These are phyloP conservation scores for Drosophila demipolita DNA, from an alignment of 2,888 invertebrate genomes.

Conservation along the genomic window DNA sequence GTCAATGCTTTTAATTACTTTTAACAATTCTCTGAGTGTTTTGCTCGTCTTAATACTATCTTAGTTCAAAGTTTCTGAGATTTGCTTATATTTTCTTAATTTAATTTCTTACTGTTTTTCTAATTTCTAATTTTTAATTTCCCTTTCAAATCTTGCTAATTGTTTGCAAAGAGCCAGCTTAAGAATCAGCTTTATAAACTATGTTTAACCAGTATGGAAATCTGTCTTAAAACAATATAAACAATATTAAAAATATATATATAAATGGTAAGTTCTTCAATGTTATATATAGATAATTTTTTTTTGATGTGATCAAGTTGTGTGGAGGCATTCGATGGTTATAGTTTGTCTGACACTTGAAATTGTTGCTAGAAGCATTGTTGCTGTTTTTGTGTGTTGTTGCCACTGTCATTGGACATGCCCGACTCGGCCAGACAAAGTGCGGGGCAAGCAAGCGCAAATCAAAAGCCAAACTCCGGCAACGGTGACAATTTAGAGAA, in stretches of 20 bases:
- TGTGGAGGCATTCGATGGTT: slow-evolving; percentile 18
- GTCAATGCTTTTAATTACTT: not conserved
- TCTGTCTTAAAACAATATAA: not conserved
- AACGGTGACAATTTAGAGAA: slow-evolving; percentile 74
- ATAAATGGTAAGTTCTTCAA: not conserved
- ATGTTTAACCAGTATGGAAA: not conserved
- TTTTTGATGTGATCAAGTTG: not conserved
- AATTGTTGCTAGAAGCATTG: not conserved
- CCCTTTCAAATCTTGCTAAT: too few relatives aligned
- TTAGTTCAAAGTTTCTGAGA: not conserved
- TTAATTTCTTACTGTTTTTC: too few relatives aligned
- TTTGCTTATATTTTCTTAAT: not conserved
- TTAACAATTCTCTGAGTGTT: not conserved
- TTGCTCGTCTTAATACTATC: not conserved
- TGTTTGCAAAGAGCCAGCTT: too few relatives aligned
- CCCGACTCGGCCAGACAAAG: slow-evolving; percentile 1
- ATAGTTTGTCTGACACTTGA: slow-evolving; percentile 24
- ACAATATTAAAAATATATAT: too few relatives aligned
- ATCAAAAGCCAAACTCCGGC: slow-evolving; percentile 47
- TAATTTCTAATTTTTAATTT: too few relatives aligned
- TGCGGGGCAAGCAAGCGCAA: slow-evolving; percentile 28
- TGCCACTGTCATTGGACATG: slow-evolving; percentile 24
- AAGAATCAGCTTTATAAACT: not conserved
- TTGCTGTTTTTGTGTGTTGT: not conserved
- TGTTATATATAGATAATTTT: too few relatives aligned